Base-by-base conservation (phyloP, 2,888 invertebrate species). In the Oscheius sp. region DNA sequence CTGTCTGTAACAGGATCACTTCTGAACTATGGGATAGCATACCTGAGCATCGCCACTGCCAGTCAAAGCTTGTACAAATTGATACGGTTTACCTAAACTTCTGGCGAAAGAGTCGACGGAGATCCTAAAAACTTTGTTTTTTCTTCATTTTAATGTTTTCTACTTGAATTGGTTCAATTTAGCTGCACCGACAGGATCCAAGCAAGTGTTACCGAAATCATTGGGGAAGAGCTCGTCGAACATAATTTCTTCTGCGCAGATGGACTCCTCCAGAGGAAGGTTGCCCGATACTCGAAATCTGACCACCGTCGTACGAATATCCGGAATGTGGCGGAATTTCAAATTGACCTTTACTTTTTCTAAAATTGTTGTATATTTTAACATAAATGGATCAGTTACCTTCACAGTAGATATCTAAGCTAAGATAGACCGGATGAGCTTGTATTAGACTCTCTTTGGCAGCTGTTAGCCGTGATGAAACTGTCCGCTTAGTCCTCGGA, bases 161-260 rank as follows among this genome's bases (percentile, higher is more conserved):
- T 5, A 81, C 81, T 75, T 78, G 25, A 78, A 59, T 49, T 78
- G 73, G 7, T 73, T 63, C 53, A 79, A 58, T 64, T 79, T 81
- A 29, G 79, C 66, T 1, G 74, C 71, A 52, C 78, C 81, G 13
- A 79, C 74, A 18, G 70, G 72, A 59, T 76, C 75, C 1, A 78
- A 76, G 27, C 79, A 78, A 9, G 59, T 58, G 6, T 73, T 59
- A 56, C 79, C 81, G n/a, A 72, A 55, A 56, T 78, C 79, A 6
- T 72, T 70, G 12, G 68, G 52, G 59, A 78, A 76, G 9, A 81
- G 63, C 29, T 81, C 79, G 0, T 79, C 75, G 76, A 81, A 72
- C 41, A 81, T 45, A n/a, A 16, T 58, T 18, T 58, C 58, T 13
- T 58, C 58, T 12, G 25, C 25, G 58, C 58, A 58, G 58, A 58